phyloP scores from a whole-genome alignment of 2,113 vertebrate species.

The Astatotilapia flaviijosephi region DNA sequence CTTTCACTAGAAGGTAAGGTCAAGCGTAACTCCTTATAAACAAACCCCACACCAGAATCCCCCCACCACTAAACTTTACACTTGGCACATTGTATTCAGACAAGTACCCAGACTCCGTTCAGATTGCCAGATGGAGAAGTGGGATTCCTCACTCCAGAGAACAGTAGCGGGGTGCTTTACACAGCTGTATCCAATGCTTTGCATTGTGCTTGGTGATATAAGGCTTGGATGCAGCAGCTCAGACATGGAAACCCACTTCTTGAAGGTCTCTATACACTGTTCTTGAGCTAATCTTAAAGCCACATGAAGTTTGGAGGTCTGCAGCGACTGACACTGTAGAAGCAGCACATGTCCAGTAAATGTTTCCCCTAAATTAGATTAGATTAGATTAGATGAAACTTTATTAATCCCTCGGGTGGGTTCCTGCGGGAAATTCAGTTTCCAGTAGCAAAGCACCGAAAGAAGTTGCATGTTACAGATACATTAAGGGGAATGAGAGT shows the following conservation, averaged over 20 bases:
- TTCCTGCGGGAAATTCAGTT: too few species aligned
- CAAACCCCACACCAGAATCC: not conserved
- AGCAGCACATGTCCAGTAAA: not conserved
- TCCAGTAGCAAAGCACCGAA: too few species aligned
- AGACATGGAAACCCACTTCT: not conserved
- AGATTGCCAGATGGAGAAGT: not conserved
- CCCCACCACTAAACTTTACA: not conserved
- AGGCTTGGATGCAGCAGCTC: not conserved
- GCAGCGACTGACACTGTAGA: rapidly evolving
- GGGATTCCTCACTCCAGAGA: not conserved
- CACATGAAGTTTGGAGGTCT: not conserved
- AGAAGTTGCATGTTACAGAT: too few species aligned
- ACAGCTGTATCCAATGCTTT: not conserved
- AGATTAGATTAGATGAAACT: too few species aligned
- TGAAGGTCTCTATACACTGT: rapidly evolving
- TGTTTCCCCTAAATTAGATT: not conserved
- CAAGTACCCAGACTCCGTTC: not conserved
- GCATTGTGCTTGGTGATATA: not conserved
- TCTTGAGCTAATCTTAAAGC: not conserved
- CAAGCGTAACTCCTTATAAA: not conserved
- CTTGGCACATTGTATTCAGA: not conserved
- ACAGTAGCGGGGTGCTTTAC: rapidly evolving
- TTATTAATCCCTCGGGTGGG: too few species aligned
- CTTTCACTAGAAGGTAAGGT: not conserved
- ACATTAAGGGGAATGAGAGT: too few species aligned